Evolutionary conservation across 2,888 invertebrate species (phyloP).

Genomic region (Carpatolechia fugitivella): DNA sequence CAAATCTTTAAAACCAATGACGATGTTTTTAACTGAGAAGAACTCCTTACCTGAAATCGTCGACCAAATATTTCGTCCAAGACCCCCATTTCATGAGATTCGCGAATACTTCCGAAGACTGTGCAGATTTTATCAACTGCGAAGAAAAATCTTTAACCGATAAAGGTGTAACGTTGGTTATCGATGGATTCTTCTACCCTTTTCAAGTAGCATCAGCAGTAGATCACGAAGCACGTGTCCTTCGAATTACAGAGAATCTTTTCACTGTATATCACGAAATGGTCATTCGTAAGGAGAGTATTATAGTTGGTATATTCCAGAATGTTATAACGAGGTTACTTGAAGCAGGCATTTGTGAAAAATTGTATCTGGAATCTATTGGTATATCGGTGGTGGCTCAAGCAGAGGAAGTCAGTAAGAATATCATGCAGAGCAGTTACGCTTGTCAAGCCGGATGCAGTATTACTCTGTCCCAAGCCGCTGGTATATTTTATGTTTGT

Average conservation of each 20-base stretch:
- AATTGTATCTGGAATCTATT: conserved; percentile 48
- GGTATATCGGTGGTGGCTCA: conserved; percentile 46
- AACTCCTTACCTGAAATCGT: conserved; percentile 36
- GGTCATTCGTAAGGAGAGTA: conserved; percentile 44
- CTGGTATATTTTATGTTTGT: conserved; percentile 54
- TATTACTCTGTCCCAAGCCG: conserved; percentile 46
- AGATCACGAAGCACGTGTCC: conserved; percentile 49
- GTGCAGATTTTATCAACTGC: conserved; percentile 44
- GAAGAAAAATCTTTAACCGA: conserved; percentile 30
- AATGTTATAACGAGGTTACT: conserved; percentile 40
- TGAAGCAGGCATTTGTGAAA: conserved; percentile 56
- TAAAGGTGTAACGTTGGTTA: conserved; percentile 46
- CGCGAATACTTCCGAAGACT: conserved; percentile 42
- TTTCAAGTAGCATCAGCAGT: conserved; percentile 49
- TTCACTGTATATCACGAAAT: conserved; percentile 58
- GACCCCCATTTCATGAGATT: conserved; percentile 44
- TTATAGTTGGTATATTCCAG: conserved; percentile 36
- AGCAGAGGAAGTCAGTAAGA: conserved; percentile 40
- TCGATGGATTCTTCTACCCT: conserved; percentile 41
- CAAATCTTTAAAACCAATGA: conserved; percentile 41
- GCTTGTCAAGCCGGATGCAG: conserved; percentile 54
- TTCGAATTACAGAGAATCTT: conserved; percentile 44
- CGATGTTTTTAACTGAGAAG: conserved; percentile 45
- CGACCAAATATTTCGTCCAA: conserved; percentile 42
- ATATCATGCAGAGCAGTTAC: conserved; percentile 49